These are phyloP conservation scores for Agrochola litura DNA, from an alignment of 2,888 invertebrate genomes.

Conservation along the genomic window DNA sequence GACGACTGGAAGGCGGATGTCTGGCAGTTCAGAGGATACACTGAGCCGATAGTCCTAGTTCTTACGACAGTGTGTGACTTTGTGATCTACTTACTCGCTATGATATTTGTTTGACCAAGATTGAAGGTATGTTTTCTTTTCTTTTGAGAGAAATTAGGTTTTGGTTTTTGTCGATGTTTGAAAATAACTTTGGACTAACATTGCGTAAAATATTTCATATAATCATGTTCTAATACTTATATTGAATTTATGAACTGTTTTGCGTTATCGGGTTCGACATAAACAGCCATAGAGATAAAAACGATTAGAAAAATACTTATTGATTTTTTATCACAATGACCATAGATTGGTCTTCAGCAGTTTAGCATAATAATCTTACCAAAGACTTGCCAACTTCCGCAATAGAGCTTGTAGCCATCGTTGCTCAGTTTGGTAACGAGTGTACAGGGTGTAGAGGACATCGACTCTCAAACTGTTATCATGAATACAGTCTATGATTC, in stretches of 20 bases:
- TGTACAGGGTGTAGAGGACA: background rate
- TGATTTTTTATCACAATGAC: background rate
- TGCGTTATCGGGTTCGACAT: background rate
- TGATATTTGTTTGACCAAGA: background rate
- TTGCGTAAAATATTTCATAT: background rate
- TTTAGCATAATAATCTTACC: conserved; percentile 2
- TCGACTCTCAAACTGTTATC: background rate
- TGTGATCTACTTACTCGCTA: conserved; percentile 52
- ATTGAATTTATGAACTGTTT: background rate
- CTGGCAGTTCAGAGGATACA: conserved; percentile 88
- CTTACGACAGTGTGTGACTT: conserved; percentile 50
- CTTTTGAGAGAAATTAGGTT: conserved; percentile 3
- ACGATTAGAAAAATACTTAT: too few species aligned
- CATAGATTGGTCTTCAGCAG: background rate
- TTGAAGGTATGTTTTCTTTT: conserved; percentile 22
- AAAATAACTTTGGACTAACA: background rate
- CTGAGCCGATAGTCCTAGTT: conserved; percentile 86
- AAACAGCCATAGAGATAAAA: background rate
- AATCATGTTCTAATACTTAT: background rate
- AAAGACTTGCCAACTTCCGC: background rate
- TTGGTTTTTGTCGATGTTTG: background rate
- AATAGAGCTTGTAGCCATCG: background rate
- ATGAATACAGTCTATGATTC: background rate
- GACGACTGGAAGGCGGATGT: conserved; percentile 80
- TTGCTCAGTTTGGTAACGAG: background rate